Percentiles rank a stretch among this genome's conserved stretches.
Conservation (phyloP, 2,797 vertebrate species). For the Spea hammondii region DNA sequence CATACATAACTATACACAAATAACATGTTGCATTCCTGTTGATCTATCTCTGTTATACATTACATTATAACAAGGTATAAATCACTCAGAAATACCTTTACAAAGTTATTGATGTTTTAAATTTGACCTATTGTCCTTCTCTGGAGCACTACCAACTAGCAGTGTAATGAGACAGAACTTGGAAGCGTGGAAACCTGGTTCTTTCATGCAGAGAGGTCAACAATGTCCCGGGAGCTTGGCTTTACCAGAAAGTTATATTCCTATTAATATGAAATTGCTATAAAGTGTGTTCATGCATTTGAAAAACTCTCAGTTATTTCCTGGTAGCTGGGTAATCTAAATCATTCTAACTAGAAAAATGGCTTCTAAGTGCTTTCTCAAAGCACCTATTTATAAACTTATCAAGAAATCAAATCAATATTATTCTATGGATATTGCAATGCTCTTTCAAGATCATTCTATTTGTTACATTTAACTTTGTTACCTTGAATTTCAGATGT, state of each 20-base stretch:
- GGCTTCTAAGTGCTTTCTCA: conserved; percentile 44
- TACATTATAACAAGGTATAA: neutral
- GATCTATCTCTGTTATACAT: neutral
- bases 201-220: conserved; percentile 50
- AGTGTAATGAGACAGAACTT: conserved; percentile 34
- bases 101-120: conserved; percentile 41
- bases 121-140: conserved; percentile 40
- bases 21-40: too few species aligned
- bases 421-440: conserved; percentile 48
- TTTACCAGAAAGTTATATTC: conserved; percentile 52
- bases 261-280: conserved; percentile 51
- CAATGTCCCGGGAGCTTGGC: conserved; percentile 41
- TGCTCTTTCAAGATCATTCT: conserved; percentile 45
- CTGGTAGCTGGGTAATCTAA: conserved; percentile 44
- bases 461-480: conserved; percentile 44
- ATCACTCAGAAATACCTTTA: conserved; percentile 2
- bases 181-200: conserved; percentile 26
- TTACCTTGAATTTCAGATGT: conserved; percentile 23
- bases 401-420: conserved; percentile 54
- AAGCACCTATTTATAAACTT: conserved; percentile 50
- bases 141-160: conserved; percentile 9
- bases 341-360: conserved; percentile 50
- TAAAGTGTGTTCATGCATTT: conserved; percentile 52
- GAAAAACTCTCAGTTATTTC: conserved; percentile 49
- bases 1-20: too few species aligned